A percentile compares a stretch with the other conserved stretches of the same genome.
Conservation (phyloP, 2,888 invertebrate species). For the Autographa pulchrina region DNA sequence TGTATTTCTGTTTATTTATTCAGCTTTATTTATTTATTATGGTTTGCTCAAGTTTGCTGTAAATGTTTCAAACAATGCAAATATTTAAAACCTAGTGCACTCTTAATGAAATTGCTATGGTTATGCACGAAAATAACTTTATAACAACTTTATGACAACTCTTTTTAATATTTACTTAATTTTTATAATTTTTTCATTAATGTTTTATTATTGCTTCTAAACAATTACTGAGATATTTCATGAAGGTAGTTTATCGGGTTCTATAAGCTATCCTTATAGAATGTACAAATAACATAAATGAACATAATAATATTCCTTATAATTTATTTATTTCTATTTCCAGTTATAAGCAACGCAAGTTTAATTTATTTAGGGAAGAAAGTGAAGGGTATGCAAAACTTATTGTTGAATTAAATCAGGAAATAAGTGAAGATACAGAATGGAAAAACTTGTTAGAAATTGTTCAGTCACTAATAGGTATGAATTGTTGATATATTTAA, state of each 20-base stretch:
- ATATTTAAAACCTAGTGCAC: not conserved
- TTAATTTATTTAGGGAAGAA: slow-evolving; percentile 99
- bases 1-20: slow-evolving; percentile 86
- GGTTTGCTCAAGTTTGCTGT: not conserved
- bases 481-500: slow-evolving; percentile 44
- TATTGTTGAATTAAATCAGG: slow-evolving; percentile 97
- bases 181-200: too few species aligned
- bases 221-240: too few species aligned
- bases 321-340: slow-evolving; percentile 67
- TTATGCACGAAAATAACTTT: not conserved
- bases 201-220: too few species aligned
- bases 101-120: not conserved
- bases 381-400: slow-evolving; percentile 99
- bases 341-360: slow-evolving; percentile 99
- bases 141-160: too few species aligned
- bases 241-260: too few species aligned
- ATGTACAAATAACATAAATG: too few species aligned
- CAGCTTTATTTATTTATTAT: not conserved
- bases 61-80: not conserved
- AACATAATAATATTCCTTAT: slow-evolving; percentile 3
- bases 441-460: slow-evolving; percentile 94
- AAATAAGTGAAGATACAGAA: slow-evolving; percentile 91
- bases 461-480: slow-evolving; percentile 98
- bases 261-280: too few species aligned
- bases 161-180: not conserved